Evolutionary conservation across 1,140 invertebrate species (phyloP).

Genomic region (Megalopta genalis): DNA sequence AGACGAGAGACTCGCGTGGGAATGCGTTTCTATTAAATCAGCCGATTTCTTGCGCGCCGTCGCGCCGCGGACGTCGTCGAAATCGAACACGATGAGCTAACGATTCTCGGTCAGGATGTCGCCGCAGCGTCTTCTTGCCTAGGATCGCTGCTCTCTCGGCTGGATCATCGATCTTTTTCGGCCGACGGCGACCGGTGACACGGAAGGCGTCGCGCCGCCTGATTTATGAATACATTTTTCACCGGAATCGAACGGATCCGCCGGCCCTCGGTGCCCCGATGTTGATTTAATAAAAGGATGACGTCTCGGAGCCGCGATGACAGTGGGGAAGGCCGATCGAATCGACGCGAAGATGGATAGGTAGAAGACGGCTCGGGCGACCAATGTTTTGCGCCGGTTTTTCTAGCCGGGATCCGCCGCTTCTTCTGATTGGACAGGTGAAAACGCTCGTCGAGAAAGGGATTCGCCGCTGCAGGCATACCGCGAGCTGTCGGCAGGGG

Average conservation of each 20-base stretch:
- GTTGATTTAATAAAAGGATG: conserved; percentile 16
- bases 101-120: conserved; percentile 69
- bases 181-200: conserved; percentile 26
- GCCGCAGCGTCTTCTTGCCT: conserved; percentile 57
- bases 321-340: not conserved
- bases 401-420: too few relatives aligned
- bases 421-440: too few relatives aligned
- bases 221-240: conserved; percentile 54
- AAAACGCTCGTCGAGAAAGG: too few relatives aligned
- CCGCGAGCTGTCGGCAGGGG: too few relatives aligned
- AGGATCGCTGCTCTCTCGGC: conserved; percentile 39
- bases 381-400: not conserved
- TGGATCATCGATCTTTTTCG: conserved; percentile 44
- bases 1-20: conserved; percentile 52
- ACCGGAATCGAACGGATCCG: too few relatives aligned
- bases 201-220: conserved; percentile 36
- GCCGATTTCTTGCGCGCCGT: conserved; percentile 55
- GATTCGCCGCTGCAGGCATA: too few relatives aligned
- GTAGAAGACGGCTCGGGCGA: not conserved
- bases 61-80: conserved; percentile 50
- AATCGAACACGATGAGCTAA: conserved; percentile 45
- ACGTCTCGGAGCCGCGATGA: not conserved
- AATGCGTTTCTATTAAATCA: conserved; percentile 70
- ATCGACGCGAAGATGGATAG: not conserved
- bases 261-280: too few relatives aligned